phyloP scores from a whole-genome alignment of 2,888 invertebrate genomes.

The Chesias legatella region DNA sequence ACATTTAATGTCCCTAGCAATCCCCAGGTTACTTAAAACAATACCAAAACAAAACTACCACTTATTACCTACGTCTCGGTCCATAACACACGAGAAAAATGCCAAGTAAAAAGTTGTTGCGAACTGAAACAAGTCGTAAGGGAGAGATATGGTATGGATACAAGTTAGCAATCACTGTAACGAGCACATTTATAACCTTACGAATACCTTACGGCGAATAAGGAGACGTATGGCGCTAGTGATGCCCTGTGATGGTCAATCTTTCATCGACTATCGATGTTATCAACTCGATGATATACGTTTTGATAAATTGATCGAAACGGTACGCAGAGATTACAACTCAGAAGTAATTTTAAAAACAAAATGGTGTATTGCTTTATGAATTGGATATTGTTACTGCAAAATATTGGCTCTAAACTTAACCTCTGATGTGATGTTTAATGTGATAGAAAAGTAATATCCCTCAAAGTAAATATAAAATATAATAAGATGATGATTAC shows the following conservation, averaged over 20 bases:
- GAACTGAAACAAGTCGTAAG: slow-evolving; percentile 16
- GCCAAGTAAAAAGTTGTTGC: slow-evolving; percentile 15
- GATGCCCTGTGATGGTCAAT: neutral
- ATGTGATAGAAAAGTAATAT: too few species aligned
- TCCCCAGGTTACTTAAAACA: slow-evolving; percentile 2
- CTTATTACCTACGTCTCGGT: slow-evolving; percentile 9
- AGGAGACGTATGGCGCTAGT: slow-evolving; percentile 6
- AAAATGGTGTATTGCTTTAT: too few species aligned
- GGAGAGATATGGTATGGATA: slow-evolving; percentile 16
- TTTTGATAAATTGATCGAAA: neutral
- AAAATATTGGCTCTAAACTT: too few species aligned
- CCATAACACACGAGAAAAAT: slow-evolving; percentile 18
- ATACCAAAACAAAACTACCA: slow-evolving; percentile 6
- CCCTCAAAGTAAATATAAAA: too few species aligned
- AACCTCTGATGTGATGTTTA: too few species aligned
- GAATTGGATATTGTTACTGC: too few species aligned
- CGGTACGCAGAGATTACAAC: too few species aligned
- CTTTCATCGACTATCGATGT: neutral
- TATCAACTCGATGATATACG: slow-evolving; percentile 5
- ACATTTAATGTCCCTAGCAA: too few species aligned
- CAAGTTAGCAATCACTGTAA: slow-evolving; percentile 27
- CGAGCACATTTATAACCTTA: slow-evolving; percentile 24
- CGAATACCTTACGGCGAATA: slow-evolving; percentile 7
- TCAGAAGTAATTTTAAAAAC: too few species aligned
- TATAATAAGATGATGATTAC: too few species aligned